phyloP scores from a whole-genome alignment of 2,888 invertebrate species.

The Sarcophaga carnaria region DNA sequence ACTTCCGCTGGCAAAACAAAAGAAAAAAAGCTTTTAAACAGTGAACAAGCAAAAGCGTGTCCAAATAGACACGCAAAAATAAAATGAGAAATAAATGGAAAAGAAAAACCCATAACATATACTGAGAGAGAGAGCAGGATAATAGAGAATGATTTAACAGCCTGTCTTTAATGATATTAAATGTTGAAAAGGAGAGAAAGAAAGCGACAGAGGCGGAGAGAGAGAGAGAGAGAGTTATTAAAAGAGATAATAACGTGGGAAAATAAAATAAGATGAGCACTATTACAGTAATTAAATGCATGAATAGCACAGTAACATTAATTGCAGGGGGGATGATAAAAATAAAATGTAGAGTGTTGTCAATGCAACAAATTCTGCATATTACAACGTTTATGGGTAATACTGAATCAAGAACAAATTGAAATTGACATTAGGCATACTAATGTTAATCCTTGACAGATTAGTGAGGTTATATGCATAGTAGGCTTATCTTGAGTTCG shows the following conservation, averaged over 20 bases:
- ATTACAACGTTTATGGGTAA: too few relatives aligned
- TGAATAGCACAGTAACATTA: background rate
- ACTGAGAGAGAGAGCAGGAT: background rate
- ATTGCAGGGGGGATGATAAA: too few relatives aligned
- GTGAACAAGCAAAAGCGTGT: background rate
- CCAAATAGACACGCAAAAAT: background rate
- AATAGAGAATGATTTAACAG: background rate
- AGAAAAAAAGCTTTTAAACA: conserved; percentile 23
- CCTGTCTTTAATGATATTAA: too few relatives aligned
- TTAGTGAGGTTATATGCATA: too few relatives aligned
- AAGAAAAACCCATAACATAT: background rate
- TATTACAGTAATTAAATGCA: conserved; percentile 10
- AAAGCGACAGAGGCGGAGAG: too few relatives aligned
- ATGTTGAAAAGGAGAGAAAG: too few relatives aligned
- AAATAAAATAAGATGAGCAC: conserved; percentile 1
- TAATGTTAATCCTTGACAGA: too few relatives aligned
- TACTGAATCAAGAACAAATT: too few relatives aligned
- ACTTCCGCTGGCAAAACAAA: conserved; percentile 30
- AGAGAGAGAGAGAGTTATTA: background rate
- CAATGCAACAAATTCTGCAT: too few relatives aligned
- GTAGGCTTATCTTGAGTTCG: too few relatives aligned
- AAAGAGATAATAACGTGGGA: background rate
- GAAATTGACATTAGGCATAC: too few relatives aligned
- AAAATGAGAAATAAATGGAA: background rate
- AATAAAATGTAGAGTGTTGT: too few relatives aligned